phyloP scores from a whole-genome alignment of 2,113 vertebrate genomes.

The Fulica atra region DNA sequence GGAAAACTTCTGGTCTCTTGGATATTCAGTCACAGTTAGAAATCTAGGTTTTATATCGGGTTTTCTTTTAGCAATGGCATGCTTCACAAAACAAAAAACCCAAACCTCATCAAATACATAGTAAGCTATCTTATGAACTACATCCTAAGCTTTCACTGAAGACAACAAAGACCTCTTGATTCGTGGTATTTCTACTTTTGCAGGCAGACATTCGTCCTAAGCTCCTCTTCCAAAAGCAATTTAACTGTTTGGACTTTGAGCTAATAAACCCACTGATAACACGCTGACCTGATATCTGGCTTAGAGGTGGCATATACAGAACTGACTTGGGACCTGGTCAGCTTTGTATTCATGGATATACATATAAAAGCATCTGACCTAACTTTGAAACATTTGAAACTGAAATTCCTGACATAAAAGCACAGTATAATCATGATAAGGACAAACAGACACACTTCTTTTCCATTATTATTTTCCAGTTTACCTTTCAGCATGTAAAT shows the following conservation, averaged over 20 bases:
- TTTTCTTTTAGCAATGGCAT: background rate
- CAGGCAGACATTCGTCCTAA: background rate
- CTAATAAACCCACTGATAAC: background rate
- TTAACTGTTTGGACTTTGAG: background rate
- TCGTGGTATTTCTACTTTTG: background rate
- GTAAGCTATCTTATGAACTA: background rate
- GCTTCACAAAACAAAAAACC: background rate
- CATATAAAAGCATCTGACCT: background rate
- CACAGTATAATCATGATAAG: background rate
- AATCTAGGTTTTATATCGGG: background rate
- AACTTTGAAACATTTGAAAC: background rate
- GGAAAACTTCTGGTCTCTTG: background rate
- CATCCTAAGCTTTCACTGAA: background rate
- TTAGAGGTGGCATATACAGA: background rate
- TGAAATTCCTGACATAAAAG: background rate
- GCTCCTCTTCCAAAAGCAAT: background rate
- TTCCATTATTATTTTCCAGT: background rate
- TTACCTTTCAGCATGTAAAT: background rate
- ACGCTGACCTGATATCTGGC: background rate
- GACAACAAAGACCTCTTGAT: background rate
- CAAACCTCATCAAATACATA: background rate
- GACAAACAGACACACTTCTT: background rate
- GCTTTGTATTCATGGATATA: background rate
- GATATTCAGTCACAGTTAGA: background rate
- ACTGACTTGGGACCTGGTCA: fast-evolving